phyloP scores from a whole-genome alignment of 1,140 invertebrate species.

The Xylocopa sonorina region DNA sequence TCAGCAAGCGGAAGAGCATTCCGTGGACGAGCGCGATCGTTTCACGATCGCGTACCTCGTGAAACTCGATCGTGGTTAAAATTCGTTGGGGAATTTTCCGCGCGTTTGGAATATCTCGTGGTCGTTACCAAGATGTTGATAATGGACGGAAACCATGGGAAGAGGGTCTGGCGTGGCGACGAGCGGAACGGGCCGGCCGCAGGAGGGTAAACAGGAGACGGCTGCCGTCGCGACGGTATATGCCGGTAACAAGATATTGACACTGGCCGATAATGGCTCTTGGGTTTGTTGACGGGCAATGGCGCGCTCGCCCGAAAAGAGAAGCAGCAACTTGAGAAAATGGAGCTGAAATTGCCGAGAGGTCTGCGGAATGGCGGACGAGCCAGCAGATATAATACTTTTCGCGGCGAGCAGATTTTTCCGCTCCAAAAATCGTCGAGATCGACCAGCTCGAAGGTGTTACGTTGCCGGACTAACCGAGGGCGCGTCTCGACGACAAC shows the following conservation, averaged over 20 bases:
- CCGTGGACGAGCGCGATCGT: not conserved
- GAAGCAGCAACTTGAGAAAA: constrained; percentile 72
- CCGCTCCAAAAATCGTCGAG: constrained; percentile 66
- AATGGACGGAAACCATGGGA: constrained; percentile 38
- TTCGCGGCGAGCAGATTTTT: constrained; percentile 64
- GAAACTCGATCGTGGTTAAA: constrained; percentile 23
- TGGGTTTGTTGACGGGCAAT: constrained; percentile 63
- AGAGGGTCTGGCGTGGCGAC: constrained; percentile 10
- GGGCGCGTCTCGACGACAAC: constrained; percentile 41
- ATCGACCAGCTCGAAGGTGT: constrained; percentile 54
- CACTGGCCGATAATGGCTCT: constrained; percentile 75
- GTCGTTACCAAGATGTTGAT: constrained; percentile 40
- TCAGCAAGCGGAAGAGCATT: not conserved
- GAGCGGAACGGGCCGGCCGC: constrained; percentile 52
- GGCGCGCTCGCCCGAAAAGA: constrained; percentile 63
- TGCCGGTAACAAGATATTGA: constrained; percentile 75
- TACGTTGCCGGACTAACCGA: constrained; percentile 60
- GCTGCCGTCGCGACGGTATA: constrained; percentile 69
- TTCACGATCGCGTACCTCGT: not conserved
- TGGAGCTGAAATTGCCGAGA: constrained; percentile 73
- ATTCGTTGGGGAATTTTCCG: constrained; percentile 26
- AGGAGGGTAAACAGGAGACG: constrained; percentile 74
- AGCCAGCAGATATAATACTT: constrained; percentile 48
- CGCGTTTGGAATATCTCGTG: constrained; percentile 38
- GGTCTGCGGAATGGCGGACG: constrained; percentile 60